Evolutionary conservation across 2,113 vertebrate species (phyloP), one percentile per base, ranked within the genome.

Genomic region (Crotalus tigris): DNA sequence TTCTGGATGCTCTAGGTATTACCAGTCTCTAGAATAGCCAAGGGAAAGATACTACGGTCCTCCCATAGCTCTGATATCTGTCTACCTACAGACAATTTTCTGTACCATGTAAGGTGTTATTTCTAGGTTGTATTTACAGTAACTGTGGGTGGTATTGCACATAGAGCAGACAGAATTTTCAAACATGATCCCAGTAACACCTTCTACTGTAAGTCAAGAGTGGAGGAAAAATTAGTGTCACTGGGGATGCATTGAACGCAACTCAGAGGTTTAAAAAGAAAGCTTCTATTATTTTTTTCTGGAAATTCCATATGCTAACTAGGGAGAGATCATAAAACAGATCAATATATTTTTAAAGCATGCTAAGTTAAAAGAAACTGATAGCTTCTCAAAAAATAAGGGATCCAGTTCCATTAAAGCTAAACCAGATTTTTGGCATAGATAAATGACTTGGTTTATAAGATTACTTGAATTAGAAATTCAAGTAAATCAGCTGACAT

Each of bases 371-470:
- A 88, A 54, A 1, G 90, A 1, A 7, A 44, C n/a, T 81, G 64
- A 46, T 44, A 1, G 91, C 0, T 7, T 88, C n/a, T 57, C 49
- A 9, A 89, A 87, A 69, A 0, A 9, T 81, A 85, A 51, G 94
- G 93, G 46, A 90, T 92, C 51, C n/a, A 39, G n/a, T 33, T 85
- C 92, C 88, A 94, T 69, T 0, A 0, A 95, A 92, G n/a, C 85
- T 55, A 91, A 93, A 33, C 29, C 89, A 92, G 90, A 91, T 0
- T 87, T 94, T 24, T 88, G 19, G 81, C 3, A 75, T 49, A 93
- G 46, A 29, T n/a, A 88, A 90, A 0, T 54, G 90, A 58, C 15
- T 93, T 95, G 92, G 90, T 61, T 0, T 23, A 54, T 26, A 57
- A 29, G 94, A 64, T 64, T 29, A 46, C 0, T 0, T 89, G 91